Conservation (phyloP, 2,113 vertebrate species). For the Melospiza melodia region DNA sequence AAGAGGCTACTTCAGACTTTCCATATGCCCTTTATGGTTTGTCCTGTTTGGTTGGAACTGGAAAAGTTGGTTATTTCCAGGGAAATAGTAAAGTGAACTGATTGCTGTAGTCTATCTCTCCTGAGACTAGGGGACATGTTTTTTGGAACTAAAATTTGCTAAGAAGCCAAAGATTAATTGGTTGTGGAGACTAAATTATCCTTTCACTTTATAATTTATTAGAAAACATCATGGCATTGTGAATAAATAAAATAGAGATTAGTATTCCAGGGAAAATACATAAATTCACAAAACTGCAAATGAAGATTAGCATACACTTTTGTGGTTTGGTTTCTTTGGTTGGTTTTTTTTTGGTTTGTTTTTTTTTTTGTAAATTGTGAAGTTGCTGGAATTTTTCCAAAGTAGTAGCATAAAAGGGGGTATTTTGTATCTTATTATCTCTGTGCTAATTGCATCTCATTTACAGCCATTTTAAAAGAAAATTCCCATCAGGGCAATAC, state of each 20-base stretch:
- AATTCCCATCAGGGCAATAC: not conserved
- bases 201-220: slow-evolving; percentile 33
- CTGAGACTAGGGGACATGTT: not conserved
- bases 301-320: not conserved
- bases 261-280: not conserved
- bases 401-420: not conserved
- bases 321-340: not conserved
- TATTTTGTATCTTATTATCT: not conserved
- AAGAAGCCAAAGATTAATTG: not conserved
- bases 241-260: not conserved
- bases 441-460: not conserved
- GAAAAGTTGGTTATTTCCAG: not conserved
- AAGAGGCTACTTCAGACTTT: not conserved
- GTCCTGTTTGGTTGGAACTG: not conserved
- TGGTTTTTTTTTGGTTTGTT: not conserved
- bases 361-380: not conserved
- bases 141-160: not conserved
- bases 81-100: not conserved
- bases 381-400: not conserved
- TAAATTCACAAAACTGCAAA: not conserved
- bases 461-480: not conserved
- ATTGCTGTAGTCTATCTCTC: not conserved
- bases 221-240: not conserved
- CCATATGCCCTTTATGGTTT: not conserved
- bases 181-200: not conserved